phyloP scores from a whole-genome alignment of 2,888 invertebrate genomes.

The Oligia strigilis region DNA sequence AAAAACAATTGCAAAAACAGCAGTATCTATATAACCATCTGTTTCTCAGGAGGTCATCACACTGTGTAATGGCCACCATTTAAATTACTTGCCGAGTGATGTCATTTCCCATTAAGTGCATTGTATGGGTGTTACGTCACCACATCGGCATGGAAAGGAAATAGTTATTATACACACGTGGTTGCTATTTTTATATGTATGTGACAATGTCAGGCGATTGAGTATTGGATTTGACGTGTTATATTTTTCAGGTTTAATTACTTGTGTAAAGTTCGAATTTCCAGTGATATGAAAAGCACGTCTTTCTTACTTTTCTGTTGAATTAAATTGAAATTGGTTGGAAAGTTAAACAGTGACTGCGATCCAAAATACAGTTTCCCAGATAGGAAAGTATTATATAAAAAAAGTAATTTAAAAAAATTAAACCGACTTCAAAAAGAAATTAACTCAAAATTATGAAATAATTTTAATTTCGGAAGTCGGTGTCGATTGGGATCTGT shows the following conservation, averaged over 20 bases:
- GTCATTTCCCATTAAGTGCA: slow-evolving; percentile 73
- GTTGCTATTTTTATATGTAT: slow-evolving; percentile 14
- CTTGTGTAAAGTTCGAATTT: background rate
- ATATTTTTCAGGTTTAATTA: background rate
- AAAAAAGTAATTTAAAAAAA: too few relatives aligned
- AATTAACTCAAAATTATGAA: too few relatives aligned
- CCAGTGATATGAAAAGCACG: background rate
- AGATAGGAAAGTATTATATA: background rate
- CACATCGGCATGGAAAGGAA: slow-evolving; percentile 72
- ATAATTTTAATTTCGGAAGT: too few relatives aligned
- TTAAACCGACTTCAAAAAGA: too few relatives aligned
- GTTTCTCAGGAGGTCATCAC: slow-evolving; percentile 59
- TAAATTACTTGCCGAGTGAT: slow-evolving; percentile 58
- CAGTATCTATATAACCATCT: slow-evolving; percentile 20
- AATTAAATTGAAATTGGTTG: background rate
- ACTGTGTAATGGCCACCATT: slow-evolving; percentile 54
- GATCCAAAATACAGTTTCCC: background rate
- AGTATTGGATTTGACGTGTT: background rate
- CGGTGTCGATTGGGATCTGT: too few relatives aligned
- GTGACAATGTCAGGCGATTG: slow-evolving; percentile 4
- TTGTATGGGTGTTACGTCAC: slow-evolving; percentile 75
- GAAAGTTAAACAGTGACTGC: background rate
- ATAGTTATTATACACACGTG: slow-evolving; percentile 65
- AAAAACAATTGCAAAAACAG: slow-evolving; percentile 32
- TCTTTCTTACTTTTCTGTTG: background rate